Evolutionary conservation across 1,140 invertebrate genomes (phyloP), one percentile per base, ranked within the genome.

Genomic region (Platyura marginata): DNA sequence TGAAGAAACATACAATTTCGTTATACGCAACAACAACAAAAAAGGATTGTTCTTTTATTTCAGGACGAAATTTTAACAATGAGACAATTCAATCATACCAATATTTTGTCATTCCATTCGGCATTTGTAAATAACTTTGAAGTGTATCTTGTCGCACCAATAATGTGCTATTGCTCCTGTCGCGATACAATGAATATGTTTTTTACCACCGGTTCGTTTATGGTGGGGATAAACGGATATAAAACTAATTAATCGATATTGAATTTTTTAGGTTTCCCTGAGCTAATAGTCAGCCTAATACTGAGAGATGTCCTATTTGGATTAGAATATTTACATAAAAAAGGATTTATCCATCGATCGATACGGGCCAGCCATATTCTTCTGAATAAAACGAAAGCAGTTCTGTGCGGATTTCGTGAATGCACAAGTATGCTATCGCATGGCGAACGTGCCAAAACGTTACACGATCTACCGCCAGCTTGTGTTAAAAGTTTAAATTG

Each of bases 321-420:
- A 1, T 62, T 93, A 16, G 73, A 81, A 49, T 93, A 93, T 61
- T 70, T 94, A 46, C 87, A 92, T 59, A 72, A 71, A 45, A 77
- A 77, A 61, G 77, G 83, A 44, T 80, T 81, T 56, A 86, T 94
- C 53, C 88, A 92, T 57, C 81, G 86, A 76, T 83, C 80, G 49
- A 70, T 93, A 22, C 70, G 77, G 55, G 84, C 85, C 13, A 83
- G 81, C 63, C 86, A 92, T 52, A 79, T 93, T 41, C 63, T 92
- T 29, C 34, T 61, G 20, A 58, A 57, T 39, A 48, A 50, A 36
- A 46, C 46, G 1, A 57, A 52, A 44, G 59, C 59, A 19, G 50
- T 60, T 43, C 52, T 94, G 46, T 73, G 78, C 11, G 88, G 87
- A 5, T 67, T 93, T 20, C 65, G 82, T 4, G 83, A 85, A 59